Evolutionary conservation across 2,113 vertebrate species (phyloP), one percentile per base, ranked within the genome.

Genomic region (Heliornis fulica): DNA sequence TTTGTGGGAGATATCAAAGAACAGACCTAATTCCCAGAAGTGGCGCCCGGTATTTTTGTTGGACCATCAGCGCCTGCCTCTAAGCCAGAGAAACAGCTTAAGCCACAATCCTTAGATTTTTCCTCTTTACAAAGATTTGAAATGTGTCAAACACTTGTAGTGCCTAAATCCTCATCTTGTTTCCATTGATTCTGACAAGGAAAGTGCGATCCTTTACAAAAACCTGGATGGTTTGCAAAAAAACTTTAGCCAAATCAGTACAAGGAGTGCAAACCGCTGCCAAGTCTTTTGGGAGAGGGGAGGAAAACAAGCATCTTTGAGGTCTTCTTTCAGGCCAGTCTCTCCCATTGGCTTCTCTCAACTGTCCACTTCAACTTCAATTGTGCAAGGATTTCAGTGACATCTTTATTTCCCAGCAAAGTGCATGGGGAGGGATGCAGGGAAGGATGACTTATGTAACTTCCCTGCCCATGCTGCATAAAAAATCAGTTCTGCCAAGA

Each of bases 391-490:
- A 90, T 90, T 46, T 38, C 56, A 56, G 61, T 65, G 77, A 54
- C 87, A 94, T 72, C 91, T 92, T 94, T 76, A 71, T 60, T 95
- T 96, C 53, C 76, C 87, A 87, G 87, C 29, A 46, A 89, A 93
- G 64, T 25, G 18, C 32, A 11, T 0, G 56, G 70, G 17, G 69
- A 82, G 28, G 21, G 51, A 81, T 84, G 72, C 31, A 51, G 70
- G 17, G 69, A 82, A 25, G 21, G 51, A 81, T 84, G 72, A 28
- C 40, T 97, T 79, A 59, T n/a, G 53, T 41, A 89, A 87, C 61
- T 82, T 87, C n/a, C 53, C 45, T 50, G 85, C 36, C 28, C 7
- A 23, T 84, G 25, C 23, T 94, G 91, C 86, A 83, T 64, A 84
- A 89, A 96, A n/a, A 84, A 60, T n/a, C 8, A 22, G 2, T 51